Evolutionary conservation across 2,888 invertebrate genomes (phyloP), one percentile per base, ranked within the genome.

Genomic region (Bruchidius siliquastri): DNA sequence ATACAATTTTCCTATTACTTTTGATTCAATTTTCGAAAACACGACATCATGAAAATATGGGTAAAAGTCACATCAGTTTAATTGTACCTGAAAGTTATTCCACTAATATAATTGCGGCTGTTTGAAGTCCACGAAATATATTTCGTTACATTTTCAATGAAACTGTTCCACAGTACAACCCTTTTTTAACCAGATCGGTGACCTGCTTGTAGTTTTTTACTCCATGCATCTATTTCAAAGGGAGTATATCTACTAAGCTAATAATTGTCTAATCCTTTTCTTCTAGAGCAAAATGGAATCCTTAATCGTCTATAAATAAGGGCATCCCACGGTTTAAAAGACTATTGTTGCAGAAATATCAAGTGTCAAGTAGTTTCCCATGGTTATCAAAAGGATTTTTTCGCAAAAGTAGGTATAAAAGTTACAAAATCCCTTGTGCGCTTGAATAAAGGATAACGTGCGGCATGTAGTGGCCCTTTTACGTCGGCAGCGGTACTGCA

Each of bases 311-410:
- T 49, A 49, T 18, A 49, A 49, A 49, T 49, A 49, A 74, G 75
- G 69, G 68, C 74, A 74, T 74, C 77, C 77, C 75, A 73, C 76
- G 70, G 74, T 72, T 74, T 72, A 79, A 78, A 79, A 77, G 72
- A 71, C 13, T 13, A 49, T 49, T 49, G 49, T 13, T 13, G 13
- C 71, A 77, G 76, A 75, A 75, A 82, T 85, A 86, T 86, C 85
- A 79, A 82, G 82, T 86, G 85, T 86, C 86, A 84, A 85, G 85
- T 85, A 82, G 78, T 84, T 86, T 86, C 86, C 85, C 86, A 86
- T 82, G 85, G 81, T 75, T 78, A 76, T 81, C 80, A 83, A 83
- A 81, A 82, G 73, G 72, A 73, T 77, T 79, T 80, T 82, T 83
- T 82, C 79, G 82, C 81, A 80, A 84, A 82, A 84, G 81, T 83